phyloP scores from a whole-genome alignment of 2,888 invertebrate genomes.

The Sericinus montela region DNA sequence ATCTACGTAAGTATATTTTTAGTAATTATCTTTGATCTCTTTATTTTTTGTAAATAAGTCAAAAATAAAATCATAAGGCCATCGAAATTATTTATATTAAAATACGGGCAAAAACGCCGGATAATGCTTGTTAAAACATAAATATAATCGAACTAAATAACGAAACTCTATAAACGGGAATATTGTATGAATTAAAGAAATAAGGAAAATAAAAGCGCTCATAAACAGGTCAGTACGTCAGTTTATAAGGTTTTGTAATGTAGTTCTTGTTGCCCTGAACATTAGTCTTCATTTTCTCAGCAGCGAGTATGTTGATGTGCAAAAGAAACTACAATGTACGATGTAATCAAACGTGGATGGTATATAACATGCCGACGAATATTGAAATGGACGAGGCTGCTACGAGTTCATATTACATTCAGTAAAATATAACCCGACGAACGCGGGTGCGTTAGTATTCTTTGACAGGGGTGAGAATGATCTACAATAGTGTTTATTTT shows the following conservation, averaged over 20 bases:
- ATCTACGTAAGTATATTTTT: too few species aligned
- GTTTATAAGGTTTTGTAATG: constrained; percentile 46
- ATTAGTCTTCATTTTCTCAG: constrained; percentile 62
- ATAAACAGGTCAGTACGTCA: constrained; percentile 59
- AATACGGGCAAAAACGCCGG: too few species aligned
- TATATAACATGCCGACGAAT: constrained; percentile 30
- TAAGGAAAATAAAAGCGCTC: constrained; percentile 19
- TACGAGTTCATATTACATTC: not conserved
- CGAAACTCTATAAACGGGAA: constrained; percentile 2
- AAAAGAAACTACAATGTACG: constrained; percentile 62
- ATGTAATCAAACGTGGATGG: constrained; percentile 63
- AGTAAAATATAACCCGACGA: not conserved
- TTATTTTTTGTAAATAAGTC: too few species aligned
- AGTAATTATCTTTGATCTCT: too few species aligned
- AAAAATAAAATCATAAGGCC: too few species aligned
- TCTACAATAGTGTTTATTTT: not conserved
- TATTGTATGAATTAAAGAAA: not conserved
- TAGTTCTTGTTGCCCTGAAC: constrained; percentile 44
- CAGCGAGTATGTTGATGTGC: constrained; percentile 39
- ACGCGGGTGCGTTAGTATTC: too few species aligned
- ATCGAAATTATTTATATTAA: too few species aligned
- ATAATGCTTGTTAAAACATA: too few species aligned
- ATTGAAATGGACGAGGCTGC: constrained; percentile 31
- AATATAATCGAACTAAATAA: too few species aligned
- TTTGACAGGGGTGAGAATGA: not conserved